Evolutionary conservation across 2,888 invertebrate genomes (phyloP).

Genomic region (Desoria tigrina): DNA sequence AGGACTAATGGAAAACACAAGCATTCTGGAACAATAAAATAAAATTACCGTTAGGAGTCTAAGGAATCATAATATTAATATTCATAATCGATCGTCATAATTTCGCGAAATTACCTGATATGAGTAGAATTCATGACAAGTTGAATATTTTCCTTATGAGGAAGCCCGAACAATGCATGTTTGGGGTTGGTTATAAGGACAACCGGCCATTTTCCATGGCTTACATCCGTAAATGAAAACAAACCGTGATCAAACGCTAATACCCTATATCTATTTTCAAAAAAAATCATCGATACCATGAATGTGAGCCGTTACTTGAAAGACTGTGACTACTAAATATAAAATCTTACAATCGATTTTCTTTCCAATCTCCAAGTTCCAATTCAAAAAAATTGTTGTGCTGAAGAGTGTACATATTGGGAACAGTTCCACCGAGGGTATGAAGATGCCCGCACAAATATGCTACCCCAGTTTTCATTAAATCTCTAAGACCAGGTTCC

Average conservation of each 20-base stretch:
- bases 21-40: conserved; percentile 62
- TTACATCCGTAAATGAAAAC: conserved; percentile 79
- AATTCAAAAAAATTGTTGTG: conserved; percentile 79
- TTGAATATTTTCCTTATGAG: conserved; percentile 71
- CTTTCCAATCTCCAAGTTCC: conserved; percentile 91
- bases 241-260: conserved; percentile 86
- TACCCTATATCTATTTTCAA: conserved; percentile 68
- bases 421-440: conserved; percentile 72
- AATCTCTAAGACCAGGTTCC: conserved; percentile 61
- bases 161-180: conserved; percentile 72
- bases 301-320: no score
- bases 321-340: no score
- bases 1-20: conserved; percentile 72
- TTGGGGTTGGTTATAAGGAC: conserved; percentile 89
- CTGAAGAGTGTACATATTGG: conserved; percentile 84
- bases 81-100: no score
- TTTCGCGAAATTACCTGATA: conserved; percentile 64
- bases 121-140: conserved; percentile 71
- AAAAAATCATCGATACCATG: not conserved
- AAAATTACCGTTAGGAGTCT: not conserved
- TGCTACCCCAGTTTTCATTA: conserved; percentile 66
- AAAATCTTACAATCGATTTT: conserved; percentile 71
- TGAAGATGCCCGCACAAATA: conserved; percentile 91
- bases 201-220: conserved; percentile 76
- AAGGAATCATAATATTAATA: not conserved